phyloP scores from a whole-genome alignment of 2,113 vertebrate genomes.

The sheep (Ovis aries) region DNA sequence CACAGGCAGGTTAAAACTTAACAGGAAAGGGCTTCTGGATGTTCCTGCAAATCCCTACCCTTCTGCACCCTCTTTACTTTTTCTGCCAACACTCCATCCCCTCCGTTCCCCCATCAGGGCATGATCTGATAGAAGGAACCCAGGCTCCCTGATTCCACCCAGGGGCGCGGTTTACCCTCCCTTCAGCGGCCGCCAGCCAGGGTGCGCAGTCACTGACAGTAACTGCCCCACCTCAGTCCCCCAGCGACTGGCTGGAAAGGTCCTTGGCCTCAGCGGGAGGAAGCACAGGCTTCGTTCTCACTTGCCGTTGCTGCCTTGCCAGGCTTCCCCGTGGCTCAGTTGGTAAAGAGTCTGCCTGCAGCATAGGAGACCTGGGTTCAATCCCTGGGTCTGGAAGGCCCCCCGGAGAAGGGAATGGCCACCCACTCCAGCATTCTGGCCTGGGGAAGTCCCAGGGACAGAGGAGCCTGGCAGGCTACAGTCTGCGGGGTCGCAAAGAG shows the following conservation, averaged over 20 bases:
- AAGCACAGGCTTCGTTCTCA: not conserved
- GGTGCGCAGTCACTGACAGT: fast-evolving
- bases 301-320: fast-evolving
- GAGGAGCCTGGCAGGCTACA: not conserved
- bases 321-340: not conserved
- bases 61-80: not conserved
- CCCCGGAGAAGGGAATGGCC: not conserved
- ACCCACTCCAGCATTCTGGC: not conserved
- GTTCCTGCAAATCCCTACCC: not conserved
- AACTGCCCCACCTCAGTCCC: not conserved
- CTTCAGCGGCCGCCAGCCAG: not conserved
- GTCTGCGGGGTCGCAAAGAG: not conserved
- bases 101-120: fast-evolving
- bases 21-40: not conserved
- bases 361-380: not conserved
- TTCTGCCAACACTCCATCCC: not conserved
- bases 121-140: not conserved
- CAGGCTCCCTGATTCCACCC: not conserved
- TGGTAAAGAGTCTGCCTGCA: not conserved
- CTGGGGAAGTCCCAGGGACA: not conserved
- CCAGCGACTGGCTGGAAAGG: not conserved
- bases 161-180: fast-evolving
- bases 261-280: not conserved
- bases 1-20: not conserved
- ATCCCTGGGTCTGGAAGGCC: not conserved